These are phyloP conservation scores for Stomatorhinus walkeri DNA, from an alignment of 2,797 vertebrate genomes.

Conservation along the genomic window DNA sequence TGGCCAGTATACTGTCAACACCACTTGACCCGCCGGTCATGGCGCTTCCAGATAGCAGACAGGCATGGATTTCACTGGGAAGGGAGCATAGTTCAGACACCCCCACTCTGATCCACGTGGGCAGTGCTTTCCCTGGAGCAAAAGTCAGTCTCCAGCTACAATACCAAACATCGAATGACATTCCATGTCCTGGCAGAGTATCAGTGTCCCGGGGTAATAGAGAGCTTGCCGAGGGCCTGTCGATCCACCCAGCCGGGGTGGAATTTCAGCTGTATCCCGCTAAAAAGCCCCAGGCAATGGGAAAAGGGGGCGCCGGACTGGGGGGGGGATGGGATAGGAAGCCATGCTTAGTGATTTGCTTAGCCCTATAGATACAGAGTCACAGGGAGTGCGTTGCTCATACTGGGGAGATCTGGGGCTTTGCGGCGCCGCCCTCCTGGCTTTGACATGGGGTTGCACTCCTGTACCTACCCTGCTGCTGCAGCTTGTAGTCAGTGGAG, in stretches of 20 bases:
- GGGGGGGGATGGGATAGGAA: neutral
- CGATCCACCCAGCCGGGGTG: neutral
- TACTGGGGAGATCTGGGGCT: neutral
- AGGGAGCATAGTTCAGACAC: neutral
- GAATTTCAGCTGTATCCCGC: conserved; percentile 7
- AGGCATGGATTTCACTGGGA: neutral
- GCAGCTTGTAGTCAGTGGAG: conserved; percentile 95
- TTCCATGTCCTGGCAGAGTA: conserved; percentile 11
- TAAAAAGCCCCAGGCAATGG: neutral
- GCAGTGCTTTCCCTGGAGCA: neutral
- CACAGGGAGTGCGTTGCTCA: neutral
- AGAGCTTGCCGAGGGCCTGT: neutral
- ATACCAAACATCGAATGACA: neutral
- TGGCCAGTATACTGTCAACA: neutral
- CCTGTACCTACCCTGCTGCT: conserved; percentile 79
- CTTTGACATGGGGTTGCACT: neutral
- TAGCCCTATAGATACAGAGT: neutral
- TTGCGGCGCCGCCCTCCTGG: neutral
- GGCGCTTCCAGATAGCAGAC: neutral
- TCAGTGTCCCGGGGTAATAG: conserved; percentile 7
- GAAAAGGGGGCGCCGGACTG: neutral
- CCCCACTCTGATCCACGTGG: neutral
- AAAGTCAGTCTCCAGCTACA: neutral
- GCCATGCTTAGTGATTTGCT: neutral
- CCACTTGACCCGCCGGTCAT: neutral